Evolutionary conservation across 2,113 vertebrate genomes (phyloP).

Genomic region (Grus americana): DNA sequence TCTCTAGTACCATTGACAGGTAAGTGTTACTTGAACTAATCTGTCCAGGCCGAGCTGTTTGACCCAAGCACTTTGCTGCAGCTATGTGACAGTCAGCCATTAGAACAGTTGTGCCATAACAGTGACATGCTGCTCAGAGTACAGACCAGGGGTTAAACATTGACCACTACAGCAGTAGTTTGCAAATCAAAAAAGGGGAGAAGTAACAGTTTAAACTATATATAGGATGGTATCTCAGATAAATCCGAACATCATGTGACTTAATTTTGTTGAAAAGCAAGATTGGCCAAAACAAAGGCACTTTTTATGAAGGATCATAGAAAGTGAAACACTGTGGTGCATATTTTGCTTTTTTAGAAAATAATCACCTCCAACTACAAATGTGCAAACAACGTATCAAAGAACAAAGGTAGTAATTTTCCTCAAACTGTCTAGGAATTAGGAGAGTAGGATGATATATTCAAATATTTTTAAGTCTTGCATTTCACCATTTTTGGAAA

Average conservation of each 20-base stretch:
- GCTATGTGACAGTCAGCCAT: rapidly evolving
- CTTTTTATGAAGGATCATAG: neutral
- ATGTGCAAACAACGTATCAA: neutral
- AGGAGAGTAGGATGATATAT: neutral
- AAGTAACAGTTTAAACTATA: neutral
- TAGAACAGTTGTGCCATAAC: neutral
- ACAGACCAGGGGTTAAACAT: neutral
- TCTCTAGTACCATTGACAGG: neutral
- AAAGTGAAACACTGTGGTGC: neutral
- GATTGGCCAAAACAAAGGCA: neutral
- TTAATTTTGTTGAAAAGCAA: neutral
- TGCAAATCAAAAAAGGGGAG: neutral
- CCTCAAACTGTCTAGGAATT: neutral
- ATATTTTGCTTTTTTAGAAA: neutral
- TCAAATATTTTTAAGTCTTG: neutral
- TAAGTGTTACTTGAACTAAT: neutral
- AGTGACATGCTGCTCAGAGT: neutral
- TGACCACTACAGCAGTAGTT: neutral
- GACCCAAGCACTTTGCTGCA: neutral
- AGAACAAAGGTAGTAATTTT: neutral
- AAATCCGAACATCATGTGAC: neutral
- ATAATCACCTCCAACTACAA: neutral
- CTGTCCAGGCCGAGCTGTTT: neutral
- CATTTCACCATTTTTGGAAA: neutral
- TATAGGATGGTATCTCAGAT: rapidly evolving